phyloP scores from a whole-genome alignment of 2,113 vertebrate genomes.

The Colossoma macropomum region DNA sequence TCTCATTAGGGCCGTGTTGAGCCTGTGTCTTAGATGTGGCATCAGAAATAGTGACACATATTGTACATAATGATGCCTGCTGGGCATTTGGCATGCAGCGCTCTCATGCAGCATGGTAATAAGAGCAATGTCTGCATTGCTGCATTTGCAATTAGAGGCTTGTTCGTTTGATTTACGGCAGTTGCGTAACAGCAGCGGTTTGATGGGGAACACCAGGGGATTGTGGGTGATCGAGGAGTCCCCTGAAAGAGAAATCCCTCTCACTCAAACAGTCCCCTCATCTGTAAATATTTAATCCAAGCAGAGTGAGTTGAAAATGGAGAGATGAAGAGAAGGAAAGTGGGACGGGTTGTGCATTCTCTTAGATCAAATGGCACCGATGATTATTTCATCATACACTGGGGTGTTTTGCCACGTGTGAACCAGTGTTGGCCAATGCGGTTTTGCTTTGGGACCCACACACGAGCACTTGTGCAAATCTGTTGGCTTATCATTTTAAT shows the following conservation, averaged over 20 bases:
- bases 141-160: constrained; percentile 4
- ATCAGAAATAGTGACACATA: constrained; percentile 54
- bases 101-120: constrained; percentile 62
- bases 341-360: constrained; percentile 73
- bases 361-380: constrained; percentile 71
- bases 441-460: not conserved
- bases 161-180: constrained; percentile 45
- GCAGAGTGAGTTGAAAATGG: constrained; percentile 45
- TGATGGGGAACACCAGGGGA: constrained; percentile 32
- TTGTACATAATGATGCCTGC: constrained; percentile 71
- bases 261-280: constrained; percentile 58
- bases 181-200: constrained; percentile 48
- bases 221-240: constrained; percentile 48
- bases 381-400: constrained; percentile 74
- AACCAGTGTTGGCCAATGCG: not conserved
- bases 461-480: not conserved
- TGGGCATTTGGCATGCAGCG: constrained; percentile 70
- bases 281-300: constrained; percentile 75
- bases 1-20: constrained; percentile 69
- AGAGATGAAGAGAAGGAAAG: constrained; percentile 63
- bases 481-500: not conserved
- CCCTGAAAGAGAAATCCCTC: constrained; percentile 57
- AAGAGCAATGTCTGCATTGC: constrained; percentile 44
- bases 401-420: constrained; percentile 45
- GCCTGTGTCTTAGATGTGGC: constrained; percentile 66